Conservation (phyloP, 2,113 vertebrate species). For the Rhadina sibilatrix region DNA sequence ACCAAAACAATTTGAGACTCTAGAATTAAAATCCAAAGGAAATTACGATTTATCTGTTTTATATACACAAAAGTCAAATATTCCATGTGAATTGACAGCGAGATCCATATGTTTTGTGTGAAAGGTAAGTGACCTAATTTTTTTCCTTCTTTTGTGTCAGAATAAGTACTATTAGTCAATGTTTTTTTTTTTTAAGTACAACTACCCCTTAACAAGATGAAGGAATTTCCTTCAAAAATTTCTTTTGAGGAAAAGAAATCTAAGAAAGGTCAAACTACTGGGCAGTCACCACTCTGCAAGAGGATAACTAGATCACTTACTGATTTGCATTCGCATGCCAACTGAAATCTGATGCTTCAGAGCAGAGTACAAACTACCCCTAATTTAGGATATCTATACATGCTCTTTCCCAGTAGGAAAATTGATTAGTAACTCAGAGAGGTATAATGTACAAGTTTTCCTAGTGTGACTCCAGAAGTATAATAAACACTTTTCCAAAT, state of each 20-base stretch:
- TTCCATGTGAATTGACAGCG: neutral
- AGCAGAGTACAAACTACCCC: neutral
- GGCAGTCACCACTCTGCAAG: neutral
- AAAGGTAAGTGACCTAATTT: neutral
- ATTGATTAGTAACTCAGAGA: neutral
- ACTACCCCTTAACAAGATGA: neutral
- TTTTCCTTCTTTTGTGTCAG: neutral
- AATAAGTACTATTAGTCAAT: neutral
- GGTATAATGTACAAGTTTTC: neutral
- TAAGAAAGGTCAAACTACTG: neutral
- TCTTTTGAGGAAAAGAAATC: neutral
- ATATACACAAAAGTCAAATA: neutral
- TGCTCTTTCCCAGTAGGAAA: neutral
- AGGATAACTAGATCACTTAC: neutral
- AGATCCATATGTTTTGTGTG: neutral
- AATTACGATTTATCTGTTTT: neutral
- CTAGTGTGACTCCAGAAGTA: neutral
- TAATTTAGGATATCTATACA: neutral
- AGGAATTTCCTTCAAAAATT: neutral
- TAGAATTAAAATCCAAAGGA: neutral
- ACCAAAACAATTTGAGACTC: too few species aligned
- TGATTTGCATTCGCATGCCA: neutral
- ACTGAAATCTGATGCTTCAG: neutral
- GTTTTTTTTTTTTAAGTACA: neutral
- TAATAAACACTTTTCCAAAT: neutral